phyloP scores from a whole-genome alignment of 2,888 invertebrate species.

The Lasioglossum calceatum region DNA sequence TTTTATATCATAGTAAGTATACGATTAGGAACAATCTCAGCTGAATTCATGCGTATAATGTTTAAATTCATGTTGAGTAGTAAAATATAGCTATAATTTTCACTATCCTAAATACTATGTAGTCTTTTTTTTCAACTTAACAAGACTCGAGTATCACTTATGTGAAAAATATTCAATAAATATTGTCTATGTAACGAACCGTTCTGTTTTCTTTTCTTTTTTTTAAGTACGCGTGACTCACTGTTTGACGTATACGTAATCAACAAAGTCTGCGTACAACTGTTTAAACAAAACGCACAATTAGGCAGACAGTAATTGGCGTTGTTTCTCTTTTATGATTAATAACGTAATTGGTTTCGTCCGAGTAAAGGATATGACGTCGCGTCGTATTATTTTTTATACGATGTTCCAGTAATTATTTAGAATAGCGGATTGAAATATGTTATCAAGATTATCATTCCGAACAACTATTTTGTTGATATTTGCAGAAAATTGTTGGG shows the following conservation, averaged over 20 bases:
- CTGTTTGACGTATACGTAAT: neutral
- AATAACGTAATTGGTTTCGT: neutral
- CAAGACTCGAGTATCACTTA: neutral
- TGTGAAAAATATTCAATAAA: neutral
- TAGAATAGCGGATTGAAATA: too few relatives aligned
- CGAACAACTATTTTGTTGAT: too few relatives aligned
- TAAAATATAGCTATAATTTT: neutral
- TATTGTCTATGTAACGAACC: neutral
- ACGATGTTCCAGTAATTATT: too few relatives aligned
- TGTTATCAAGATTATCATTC: too few relatives aligned
- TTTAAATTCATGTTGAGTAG: neutral
- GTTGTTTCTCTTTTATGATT: neutral
- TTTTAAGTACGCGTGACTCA: neutral
- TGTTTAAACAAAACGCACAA: slow-evolving; percentile 8
- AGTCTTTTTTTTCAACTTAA: neutral
- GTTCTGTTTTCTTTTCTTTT: neutral
- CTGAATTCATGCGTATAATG: neutral
- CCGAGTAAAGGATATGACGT: neutral
- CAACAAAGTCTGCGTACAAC: neutral
- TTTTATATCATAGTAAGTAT: neutral
- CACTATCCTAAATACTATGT: neutral
- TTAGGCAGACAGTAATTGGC: neutral
- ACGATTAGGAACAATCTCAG: neutral
- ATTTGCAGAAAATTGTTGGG: too few relatives aligned
- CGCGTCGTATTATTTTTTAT: too few relatives aligned